These are phyloP conservation scores for Pammene aurita DNA, from an alignment of 2,888 invertebrate genomes.

Conservation along the genomic window DNA sequence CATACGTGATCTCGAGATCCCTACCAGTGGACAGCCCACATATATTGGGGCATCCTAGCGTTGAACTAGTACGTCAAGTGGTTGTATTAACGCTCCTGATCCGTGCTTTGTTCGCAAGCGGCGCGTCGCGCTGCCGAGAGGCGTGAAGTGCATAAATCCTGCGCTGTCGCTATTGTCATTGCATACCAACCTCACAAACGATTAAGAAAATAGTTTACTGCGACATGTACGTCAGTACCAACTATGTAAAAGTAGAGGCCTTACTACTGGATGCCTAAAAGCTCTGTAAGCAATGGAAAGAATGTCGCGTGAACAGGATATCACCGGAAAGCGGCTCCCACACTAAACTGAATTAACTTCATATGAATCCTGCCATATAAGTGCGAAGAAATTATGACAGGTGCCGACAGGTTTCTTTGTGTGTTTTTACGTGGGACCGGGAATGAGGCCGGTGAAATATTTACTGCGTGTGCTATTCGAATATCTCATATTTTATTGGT, in stretches of 20 bases:
- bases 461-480: neutral
- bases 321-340: conserved; percentile 21
- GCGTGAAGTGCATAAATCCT: conserved; percentile 38
- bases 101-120: conserved; percentile 28
- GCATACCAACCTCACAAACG: neutral
- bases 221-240: no score
- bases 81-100: neutral
- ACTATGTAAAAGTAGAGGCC: neutral
- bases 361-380: conserved; percentile 33
- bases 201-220: neutral
- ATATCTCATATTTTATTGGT: conserved; percentile 1
- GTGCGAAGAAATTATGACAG: conserved; percentile 29
- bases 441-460: neutral
- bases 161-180: neutral
- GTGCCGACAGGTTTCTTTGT: conserved; percentile 12
- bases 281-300: conserved; percentile 2
- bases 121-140: conserved; percentile 21
- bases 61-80: neutral
- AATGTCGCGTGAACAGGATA: conserved; percentile 18
- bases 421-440: conserved; percentile 11
- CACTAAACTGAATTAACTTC: conserved; percentile 28
- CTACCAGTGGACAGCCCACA: neutral
- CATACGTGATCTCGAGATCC: neutral
- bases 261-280: neutral
- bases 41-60: neutral